Conservation (phyloP, 2,113 vertebrate species). For the Thamnophis sirtalis region DNA sequence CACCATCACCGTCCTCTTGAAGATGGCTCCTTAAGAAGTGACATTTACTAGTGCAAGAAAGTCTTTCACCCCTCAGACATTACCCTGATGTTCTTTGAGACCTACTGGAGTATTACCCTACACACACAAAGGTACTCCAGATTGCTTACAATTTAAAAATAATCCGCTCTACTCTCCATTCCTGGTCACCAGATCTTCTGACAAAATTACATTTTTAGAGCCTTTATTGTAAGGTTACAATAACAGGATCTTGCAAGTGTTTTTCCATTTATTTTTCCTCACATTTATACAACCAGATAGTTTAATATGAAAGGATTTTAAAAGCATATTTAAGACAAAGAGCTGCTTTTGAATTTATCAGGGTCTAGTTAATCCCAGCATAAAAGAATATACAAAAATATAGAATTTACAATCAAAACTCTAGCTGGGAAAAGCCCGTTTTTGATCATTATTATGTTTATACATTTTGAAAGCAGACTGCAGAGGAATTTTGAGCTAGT, state of each 20-base stretch:
- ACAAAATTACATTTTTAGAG: neutral
- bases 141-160: no score
- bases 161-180: no score
- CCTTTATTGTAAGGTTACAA: neutral
- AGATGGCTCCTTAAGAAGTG: no score
- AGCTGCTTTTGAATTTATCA: neutral
- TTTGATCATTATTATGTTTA: neutral
- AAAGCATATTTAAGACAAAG: neutral
- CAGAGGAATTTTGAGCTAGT: conserved; percentile 26
- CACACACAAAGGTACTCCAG: no score
- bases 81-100: no score
- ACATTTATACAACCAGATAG: neutral
- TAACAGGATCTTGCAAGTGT: neutral
- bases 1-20: no score
- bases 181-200: neutral
- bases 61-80: no score
- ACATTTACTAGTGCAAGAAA: no score
- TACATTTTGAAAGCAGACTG: conserved; percentile 32
- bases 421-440: neutral
- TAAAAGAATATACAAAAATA: neutral
- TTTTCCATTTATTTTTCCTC: neutral
- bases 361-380: neutral
- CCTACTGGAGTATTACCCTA: no score
- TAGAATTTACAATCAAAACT: neutral
- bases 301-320: neutral